Base-by-base conservation (phyloP, 2,888 invertebrate species). In the Linyphia triangularis region DNA sequence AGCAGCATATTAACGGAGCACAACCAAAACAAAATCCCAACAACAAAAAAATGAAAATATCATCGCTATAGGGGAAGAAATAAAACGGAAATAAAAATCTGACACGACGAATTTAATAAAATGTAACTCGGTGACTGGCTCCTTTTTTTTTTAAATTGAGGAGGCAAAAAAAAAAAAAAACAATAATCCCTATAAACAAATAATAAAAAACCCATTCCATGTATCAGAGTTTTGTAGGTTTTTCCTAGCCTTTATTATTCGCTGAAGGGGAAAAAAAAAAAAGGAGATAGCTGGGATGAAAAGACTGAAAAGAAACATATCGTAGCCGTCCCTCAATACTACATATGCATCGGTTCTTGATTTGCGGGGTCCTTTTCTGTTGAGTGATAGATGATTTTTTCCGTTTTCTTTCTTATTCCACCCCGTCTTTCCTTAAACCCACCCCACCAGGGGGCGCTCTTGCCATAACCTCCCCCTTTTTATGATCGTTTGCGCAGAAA, bases 371-470 rank as follows among this genome's bases (percentile, higher is more conserved):
- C 81, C 81, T 69, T 81, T 81, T 67, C 70, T 70, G 43, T 69
- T 81, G 81, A 81, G 81, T 81, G 81, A 81, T 81, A 57, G 81
- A 81, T 81, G 81, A 81, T 81, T 81, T 77, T 77, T 19, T 63
- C 77, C 77, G 67, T 81, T 69, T 69, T 69, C 69, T 33, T 79
- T 79, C 65, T 30, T 24, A 65, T 43, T 61, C 43, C 40, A 22
- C 61, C 43, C 24, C 16, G 43, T 5, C 33, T 78, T 57, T 75
- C 40, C 33, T 75, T 19, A 24, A 24, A 24, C 24, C 19, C 33
- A 19, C 33, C 22, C 33, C 67, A 33, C 22, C 67, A 7, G 40
- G 26, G 30, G 30, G n/a, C 33, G 30, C 26, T 43, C 2, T 5
- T 51, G 51, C 16, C 51, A 51, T n/a, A n/a, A 51, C 51, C 51